Percentiles rank a stretch among this genome's conserved stretches.
Evolutionary conservation across 1,140 invertebrate genomes (phyloP).

Genomic region (Chironomus striatipennis): DNA sequence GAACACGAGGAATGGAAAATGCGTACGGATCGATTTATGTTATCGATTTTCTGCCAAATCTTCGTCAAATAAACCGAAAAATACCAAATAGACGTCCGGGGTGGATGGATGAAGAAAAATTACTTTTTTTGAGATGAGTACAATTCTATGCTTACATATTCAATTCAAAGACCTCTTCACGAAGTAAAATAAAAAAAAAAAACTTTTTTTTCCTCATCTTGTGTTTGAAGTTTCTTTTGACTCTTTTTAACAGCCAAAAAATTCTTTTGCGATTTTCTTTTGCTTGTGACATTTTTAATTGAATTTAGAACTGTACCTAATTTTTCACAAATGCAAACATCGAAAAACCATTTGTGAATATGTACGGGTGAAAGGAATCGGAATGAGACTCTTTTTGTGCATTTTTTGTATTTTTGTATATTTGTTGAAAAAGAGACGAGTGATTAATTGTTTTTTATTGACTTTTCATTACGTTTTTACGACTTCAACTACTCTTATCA

Average conservation of each 20-base stretch:
- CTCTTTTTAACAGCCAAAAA: background rate
- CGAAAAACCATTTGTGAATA: too few relatives aligned
- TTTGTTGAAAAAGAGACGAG: background rate
- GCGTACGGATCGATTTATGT: background rate
- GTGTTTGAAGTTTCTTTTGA: background rate
- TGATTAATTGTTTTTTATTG: constrained; percentile 23
- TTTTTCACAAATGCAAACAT: constrained; percentile 11
- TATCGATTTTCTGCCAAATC: constrained; percentile 23
- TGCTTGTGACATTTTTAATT: constrained; percentile 21
- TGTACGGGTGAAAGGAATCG: too few relatives aligned
- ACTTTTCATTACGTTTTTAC: constrained; percentile 17
- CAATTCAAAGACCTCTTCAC: background rate
- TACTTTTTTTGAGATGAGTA: background rate
- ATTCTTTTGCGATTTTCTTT: background rate
- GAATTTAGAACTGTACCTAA: constrained; percentile 21
- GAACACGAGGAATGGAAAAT: background rate
- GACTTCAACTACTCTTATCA: background rate
- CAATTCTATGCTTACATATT: background rate
- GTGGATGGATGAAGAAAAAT: constrained; percentile 11
- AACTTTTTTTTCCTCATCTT: too few relatives aligned
- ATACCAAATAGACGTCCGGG: background rate
- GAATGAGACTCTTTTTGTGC: too few relatives aligned
- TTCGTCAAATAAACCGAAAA: constrained; percentile 5
- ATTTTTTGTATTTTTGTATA: too few relatives aligned
- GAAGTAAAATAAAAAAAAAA: background rate